phyloP scores from a whole-genome alignment of 2,113 vertebrate species.

The Larimichthys polyactis region DNA sequence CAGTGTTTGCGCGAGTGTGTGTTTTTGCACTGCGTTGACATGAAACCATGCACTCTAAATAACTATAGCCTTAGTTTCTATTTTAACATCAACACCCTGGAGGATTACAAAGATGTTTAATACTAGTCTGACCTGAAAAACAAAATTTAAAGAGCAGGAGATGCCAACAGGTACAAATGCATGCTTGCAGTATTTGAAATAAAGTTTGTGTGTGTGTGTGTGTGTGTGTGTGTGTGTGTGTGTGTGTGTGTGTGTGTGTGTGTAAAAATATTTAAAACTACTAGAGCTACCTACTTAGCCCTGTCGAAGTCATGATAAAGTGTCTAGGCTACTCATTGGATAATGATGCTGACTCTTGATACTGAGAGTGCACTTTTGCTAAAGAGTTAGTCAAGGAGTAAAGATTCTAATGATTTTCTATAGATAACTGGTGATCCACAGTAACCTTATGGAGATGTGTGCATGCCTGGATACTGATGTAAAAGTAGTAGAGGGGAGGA shows the following conservation, averaged over 20 bases:
- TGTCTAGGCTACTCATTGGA: background rate
- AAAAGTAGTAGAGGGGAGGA: background rate
- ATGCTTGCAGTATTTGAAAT: background rate
- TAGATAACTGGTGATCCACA: conserved; percentile 34
- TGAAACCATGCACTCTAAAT: conserved; percentile 34
- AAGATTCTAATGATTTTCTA: conserved; percentile 50
- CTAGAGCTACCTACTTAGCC: background rate
- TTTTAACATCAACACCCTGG: conserved; percentile 15
- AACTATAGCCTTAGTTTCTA: conserved; percentile 28
- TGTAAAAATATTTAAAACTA: background rate
- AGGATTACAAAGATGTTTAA: conserved; percentile 16
- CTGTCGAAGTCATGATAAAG: conserved; percentile 36
- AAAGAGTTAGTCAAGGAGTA: conserved; percentile 44
- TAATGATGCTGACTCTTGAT: conserved; percentile 34
- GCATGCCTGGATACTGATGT: conserved; percentile 16
- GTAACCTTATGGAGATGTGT: conserved; percentile 47
- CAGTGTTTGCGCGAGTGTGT: conserved; percentile 31
- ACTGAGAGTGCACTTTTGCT: conserved; percentile 52
- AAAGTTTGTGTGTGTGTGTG: background rate
- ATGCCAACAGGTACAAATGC: background rate
- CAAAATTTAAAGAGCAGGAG: conserved; percentile 6
- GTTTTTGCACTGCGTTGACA: conserved; percentile 19
- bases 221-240: too few relatives aligned
- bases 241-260: too few relatives aligned
- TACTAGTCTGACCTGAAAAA: conserved; percentile 50